A percentile compares a stretch with the other conserved stretches of the same genome.
Conservation (phyloP, 2,113 vertebrate species). For the Limnothrissa miodon region DNA sequence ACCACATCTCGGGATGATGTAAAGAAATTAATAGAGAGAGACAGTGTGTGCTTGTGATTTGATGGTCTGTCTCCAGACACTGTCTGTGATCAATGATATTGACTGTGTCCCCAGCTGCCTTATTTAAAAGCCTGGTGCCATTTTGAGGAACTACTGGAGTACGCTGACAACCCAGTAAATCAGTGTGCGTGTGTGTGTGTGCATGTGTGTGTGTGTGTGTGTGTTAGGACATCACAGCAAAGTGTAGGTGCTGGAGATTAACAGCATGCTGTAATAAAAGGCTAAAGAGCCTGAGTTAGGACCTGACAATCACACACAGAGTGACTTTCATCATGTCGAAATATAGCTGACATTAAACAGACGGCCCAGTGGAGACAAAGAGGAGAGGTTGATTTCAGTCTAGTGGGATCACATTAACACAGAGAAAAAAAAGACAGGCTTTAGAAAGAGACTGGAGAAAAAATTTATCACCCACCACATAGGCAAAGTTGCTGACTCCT, state of each 20-base stretch:
- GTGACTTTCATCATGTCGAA: not conserved
- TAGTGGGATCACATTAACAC: not conserved
- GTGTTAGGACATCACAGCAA: not conserved
- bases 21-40: not conserved
- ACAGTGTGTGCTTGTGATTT: not conserved
- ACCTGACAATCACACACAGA: not conserved
- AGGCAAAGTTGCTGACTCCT: constrained; percentile 94
- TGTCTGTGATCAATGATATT: not conserved
- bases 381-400: not conserved
- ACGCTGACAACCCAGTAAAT: not conserved
- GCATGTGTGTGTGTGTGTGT: not conserved
- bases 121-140: not conserved
- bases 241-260: too few relatives aligned
- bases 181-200: not conserved
- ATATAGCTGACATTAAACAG: not conserved
- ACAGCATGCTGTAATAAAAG: not conserved
- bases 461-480: constrained; percentile 76
- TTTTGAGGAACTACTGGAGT: not conserved
- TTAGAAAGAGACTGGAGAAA: not conserved
- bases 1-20: not conserved
- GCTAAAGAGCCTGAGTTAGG: not conserved
- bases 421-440: too few relatives aligned
- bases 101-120: not conserved
- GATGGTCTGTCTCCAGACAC: not conserved
- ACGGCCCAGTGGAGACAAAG: not conserved